Base-by-base conservation (phyloP, 53 echinoderm and acorn worm species). In the Henricia sp. region DNA sequence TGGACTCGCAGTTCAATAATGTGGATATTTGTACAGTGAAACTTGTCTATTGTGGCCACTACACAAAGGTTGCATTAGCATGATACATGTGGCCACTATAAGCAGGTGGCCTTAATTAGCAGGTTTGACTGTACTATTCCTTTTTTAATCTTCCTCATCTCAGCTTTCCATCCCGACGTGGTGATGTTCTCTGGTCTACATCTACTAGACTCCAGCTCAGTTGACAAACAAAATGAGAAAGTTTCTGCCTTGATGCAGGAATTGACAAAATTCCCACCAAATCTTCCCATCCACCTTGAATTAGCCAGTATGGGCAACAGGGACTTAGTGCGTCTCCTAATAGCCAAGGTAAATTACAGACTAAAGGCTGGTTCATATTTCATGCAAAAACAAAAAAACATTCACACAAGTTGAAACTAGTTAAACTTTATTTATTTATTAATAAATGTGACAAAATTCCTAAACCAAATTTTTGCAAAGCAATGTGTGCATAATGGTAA, bases 121-220 rank as follows among this genome's bases (percentile, higher is more conserved):
- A 32, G n/a, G 13, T 32, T 6, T 66, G 48, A 20, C 2, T 34
- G 64, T 1, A 67, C 33, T 69, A 27, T 16, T 59, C 24, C 29
- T 39, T 24, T 20, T 6, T 20, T 37, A 20, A 16, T 24, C 19
- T 5, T 12, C 58, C 56, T 42, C 27, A 32, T 32, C 56, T 2
- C 71, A 97, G 97, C 86, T 10, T 97, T 94, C 67, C 53, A 84
- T 17, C 92, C 97, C 1, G 92, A 97, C 29, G 74, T 94, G 60
- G 89, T 97, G n/a, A 86, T 94, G 56, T 92, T 97, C 77, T 94
- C 97, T 59, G 97, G 97, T 21, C 97, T 97, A 27, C 97, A 97
- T 64, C 89, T 93, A 17, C 68, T 97, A 34, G 94, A 91, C 42
- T 91, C 91, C 21, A 72, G 86, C 37, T 60, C 68, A 1, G 41